These are phyloP conservation scores for Oryzias melastigma DNA, from an alignment of 2,113 vertebrate species.

Conservation along the genomic window DNA sequence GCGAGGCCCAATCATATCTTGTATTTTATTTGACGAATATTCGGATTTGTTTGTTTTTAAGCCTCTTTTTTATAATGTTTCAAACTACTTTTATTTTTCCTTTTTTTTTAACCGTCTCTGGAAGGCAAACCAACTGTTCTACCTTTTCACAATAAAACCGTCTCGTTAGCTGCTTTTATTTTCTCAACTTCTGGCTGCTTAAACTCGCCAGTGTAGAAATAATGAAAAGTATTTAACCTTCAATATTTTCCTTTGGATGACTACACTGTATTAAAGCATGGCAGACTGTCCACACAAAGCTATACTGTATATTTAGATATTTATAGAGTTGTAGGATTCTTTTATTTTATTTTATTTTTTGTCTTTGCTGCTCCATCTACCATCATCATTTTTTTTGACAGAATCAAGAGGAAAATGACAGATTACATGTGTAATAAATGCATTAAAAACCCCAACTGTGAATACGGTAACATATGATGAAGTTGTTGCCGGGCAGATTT, in stretches of 20 bases:
- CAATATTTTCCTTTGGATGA: slow-evolving; percentile 40
- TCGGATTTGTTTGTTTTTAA: slow-evolving; percentile 50
- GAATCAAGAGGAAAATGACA: slow-evolving; percentile 58
- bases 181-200: slow-evolving; percentile 35
- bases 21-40: slow-evolving; percentile 58
- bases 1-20: slow-evolving; percentile 66
- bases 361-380: slow-evolving; percentile 48
- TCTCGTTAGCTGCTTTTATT: slow-evolving; percentile 49
- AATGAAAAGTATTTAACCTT: slow-evolving; percentile 49
- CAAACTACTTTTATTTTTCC: slow-evolving; percentile 24
- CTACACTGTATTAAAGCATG: slow-evolving; percentile 60
- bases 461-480: slow-evolving; percentile 71
- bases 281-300: slow-evolving; percentile 54
- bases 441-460: slow-evolving; percentile 59
- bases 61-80: slow-evolving; percentile 20
- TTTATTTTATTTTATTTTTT: slow-evolving; percentile 68
- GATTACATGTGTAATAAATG: slow-evolving; percentile 67
- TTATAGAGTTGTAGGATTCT: slow-evolving; percentile 73
- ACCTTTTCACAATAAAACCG: slow-evolving; percentile 52
- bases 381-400: slow-evolving; percentile 39
- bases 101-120: slow-evolving; percentile 39
- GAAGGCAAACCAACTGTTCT: slow-evolving; percentile 30
- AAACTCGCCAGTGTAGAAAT: slow-evolving; percentile 57
- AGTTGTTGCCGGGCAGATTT: slow-evolving; percentile 29
- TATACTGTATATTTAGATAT: slow-evolving; percentile 78